phyloP scores from a whole-genome alignment of 2,888 invertebrate genomes.

The Pecten maximus region DNA sequence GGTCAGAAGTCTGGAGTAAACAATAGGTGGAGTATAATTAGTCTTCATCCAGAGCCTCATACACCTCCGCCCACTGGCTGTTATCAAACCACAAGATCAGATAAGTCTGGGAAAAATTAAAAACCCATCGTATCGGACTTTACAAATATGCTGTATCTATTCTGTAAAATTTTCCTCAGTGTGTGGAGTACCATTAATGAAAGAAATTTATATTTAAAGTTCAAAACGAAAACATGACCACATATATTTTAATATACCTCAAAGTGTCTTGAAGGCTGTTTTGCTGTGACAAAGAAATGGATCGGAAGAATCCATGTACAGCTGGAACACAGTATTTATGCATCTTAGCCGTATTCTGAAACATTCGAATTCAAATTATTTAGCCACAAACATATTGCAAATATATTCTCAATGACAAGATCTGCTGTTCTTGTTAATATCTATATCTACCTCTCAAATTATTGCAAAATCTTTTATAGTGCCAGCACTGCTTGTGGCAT shows the following conservation, averaged over 20 bases:
- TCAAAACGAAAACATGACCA: neutral
- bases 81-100: slow-evolving; percentile 99
- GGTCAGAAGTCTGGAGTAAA: slow-evolving; percentile 90
- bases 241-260: slow-evolving; percentile 77
- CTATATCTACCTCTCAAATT: neutral
- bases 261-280: slow-evolving; percentile 98
- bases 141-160: too few species aligned
- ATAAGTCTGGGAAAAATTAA: slow-evolving; percentile 87
- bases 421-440: too few species aligned
- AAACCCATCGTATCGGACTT: too few species aligned
- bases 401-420: neutral
- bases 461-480: neutral
- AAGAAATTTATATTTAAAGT: too few species aligned
- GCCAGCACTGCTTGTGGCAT: too few species aligned
- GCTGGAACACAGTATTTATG: slow-evolving; percentile 92
- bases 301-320: slow-evolving; percentile 97
- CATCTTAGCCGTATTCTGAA: slow-evolving; percentile 74
- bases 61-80: slow-evolving; percentile 84
- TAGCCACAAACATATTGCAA: neutral
- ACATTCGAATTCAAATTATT: neutral
- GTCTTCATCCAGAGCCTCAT: too few species aligned
- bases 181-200: too few species aligned
- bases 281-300: slow-evolving; percentile 93
- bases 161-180: too few species aligned
- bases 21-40: too few species aligned